Evolutionary conservation across 2,113 vertebrate species (phyloP).

Genomic region (Sakesphorus luctuosus): DNA sequence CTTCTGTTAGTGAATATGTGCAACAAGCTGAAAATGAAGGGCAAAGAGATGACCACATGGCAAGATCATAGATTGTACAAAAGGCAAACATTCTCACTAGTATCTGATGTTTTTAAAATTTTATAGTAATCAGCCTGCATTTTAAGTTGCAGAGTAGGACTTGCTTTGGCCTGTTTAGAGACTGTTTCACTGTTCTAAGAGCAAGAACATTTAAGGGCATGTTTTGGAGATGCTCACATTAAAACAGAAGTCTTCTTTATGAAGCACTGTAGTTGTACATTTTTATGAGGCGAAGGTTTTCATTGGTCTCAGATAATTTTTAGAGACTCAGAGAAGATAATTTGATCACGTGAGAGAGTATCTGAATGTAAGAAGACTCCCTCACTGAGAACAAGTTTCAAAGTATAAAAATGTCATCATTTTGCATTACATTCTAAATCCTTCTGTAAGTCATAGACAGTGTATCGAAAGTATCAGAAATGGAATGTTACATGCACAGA

Average conservation of each 20-base stretch:
- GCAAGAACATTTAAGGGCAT: slow-evolving; percentile 37
- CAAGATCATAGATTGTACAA: not conserved
- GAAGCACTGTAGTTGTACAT: not conserved
- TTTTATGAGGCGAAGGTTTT: not conserved
- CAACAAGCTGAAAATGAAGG: not conserved
- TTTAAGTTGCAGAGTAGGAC: slow-evolving; percentile 4
- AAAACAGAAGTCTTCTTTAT: not conserved
- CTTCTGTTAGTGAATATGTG: not conserved
- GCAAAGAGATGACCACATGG: not conserved
- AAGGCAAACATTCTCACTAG: not conserved
- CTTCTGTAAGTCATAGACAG: not conserved
- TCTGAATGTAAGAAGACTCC: not conserved
- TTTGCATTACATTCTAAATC: not conserved
- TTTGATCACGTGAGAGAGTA: not conserved
- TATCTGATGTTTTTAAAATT: not conserved
- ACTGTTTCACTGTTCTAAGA: slow-evolving; percentile 55
- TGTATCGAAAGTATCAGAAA: not conserved
- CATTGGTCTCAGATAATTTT: not conserved
- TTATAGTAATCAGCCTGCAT: not conserved
- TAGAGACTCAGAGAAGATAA: not conserved
- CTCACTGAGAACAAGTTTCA: not conserved
- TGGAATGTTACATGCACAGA: not conserved
- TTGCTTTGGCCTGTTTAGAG: slow-evolving; percentile 36
- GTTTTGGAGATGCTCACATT: slow-evolving; percentile 17
- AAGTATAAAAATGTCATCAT: not conserved